These are phyloP conservation scores for Recurvirostra avosetta DNA, from an alignment of 2,113 vertebrate species.

Conservation along the genomic window DNA sequence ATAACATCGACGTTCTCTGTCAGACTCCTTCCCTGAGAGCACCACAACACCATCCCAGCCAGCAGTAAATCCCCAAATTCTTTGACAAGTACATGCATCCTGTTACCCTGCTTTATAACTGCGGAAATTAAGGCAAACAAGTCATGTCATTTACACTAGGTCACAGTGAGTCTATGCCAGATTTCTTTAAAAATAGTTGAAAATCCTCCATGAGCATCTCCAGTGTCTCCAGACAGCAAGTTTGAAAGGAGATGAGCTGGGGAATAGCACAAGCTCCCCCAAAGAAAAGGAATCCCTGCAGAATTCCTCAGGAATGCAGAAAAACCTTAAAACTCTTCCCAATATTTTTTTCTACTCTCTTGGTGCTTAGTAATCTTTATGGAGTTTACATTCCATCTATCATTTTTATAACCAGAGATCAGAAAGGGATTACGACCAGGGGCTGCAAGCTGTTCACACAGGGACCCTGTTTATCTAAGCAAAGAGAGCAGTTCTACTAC, in stretches of 20 bases:
- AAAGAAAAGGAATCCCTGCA: background rate
- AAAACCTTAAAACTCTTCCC: background rate
- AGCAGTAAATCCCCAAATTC: background rate
- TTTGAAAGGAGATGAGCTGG: background rate
- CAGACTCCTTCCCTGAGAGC: background rate
- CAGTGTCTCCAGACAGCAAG: background rate
- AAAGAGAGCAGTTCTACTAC: background rate
- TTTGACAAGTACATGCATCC: background rate
- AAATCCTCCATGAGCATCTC: background rate
- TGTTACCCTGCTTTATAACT: background rate
- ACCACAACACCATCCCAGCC: background rate
- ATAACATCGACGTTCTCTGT: accelerated
- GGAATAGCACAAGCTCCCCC: background rate
- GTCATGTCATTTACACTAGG: background rate
- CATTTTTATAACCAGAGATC: slow-evolving; percentile 61
- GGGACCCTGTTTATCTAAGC: slow-evolving; percentile 46
- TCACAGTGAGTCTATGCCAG: background rate
- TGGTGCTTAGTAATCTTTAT: slow-evolving; percentile 46
- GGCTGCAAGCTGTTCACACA: slow-evolving; percentile 20
- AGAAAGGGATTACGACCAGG: slow-evolving; percentile 35
- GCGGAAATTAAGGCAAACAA: background rate
- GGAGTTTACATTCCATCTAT: slow-evolving; percentile 60
- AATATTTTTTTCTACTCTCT: slow-evolving; percentile 3
- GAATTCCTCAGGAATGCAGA: slow-evolving; percentile 49
- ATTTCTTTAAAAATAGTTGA: background rate